Base-by-base conservation (phyloP, 2,797 vertebrate species). In the Tadarida brasiliensis region DNA sequence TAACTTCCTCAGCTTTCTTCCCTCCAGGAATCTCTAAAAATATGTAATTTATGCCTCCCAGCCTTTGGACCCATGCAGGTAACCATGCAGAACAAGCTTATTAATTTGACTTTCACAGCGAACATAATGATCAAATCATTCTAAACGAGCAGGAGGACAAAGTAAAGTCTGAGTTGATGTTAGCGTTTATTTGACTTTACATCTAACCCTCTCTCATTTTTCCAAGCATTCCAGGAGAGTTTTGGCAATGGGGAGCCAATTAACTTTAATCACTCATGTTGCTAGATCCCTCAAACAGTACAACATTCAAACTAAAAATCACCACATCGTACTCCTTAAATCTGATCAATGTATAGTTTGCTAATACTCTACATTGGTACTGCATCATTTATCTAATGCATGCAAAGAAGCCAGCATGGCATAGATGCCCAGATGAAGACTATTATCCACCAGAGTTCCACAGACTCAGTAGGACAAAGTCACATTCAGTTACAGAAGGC, bases 51-150 rank as follows among this genome's bases (percentile, higher is more conserved):
- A 10, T 91, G 47, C 61, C 86, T 87, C 86, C 10, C 24, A 56
- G 70, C 44, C 78, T 89, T 61, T 47, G 59, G 78, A 91, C 7
- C 54, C 88, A 77, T 30, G 91, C 67, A 28, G 84, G 81, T 87
- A 96, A 82, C 76, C 47, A 93, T 2, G 28, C 30, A 90, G 77
- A 90, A 78, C 47, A 82, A 35, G 71, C 87, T 85, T 82, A 86
- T 94, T 97, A 93, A 93, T 92, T 90, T 77, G 83, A 87, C 47
- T 94, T 96, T 78, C 47, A 89, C 44, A 59, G 83, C 0, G 16
- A 96, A 90, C 30, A 70, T 70, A 94, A 73, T 39, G 93, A 96
- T 78, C 39, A 54, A 88, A 78, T 91, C 63, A 70, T 65, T 33
- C 35, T 63, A 35, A 87, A 78, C 26, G 39, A 59, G 57, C 91